Evolutionary conservation across 1,140 invertebrate species (phyloP).

Genomic region (Anadara kagoshimensis): DNA sequence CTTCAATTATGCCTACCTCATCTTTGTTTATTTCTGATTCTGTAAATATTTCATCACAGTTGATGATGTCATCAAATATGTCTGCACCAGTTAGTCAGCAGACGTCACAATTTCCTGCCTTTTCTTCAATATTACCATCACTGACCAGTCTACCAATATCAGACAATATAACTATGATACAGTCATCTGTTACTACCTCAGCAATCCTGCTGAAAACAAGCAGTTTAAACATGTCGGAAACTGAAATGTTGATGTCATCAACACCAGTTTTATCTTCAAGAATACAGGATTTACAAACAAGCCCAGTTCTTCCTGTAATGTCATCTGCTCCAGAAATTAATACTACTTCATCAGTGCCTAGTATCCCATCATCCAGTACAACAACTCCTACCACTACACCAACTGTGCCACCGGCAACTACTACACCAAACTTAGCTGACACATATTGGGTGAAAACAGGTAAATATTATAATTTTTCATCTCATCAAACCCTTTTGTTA

Average conservation of each 20-base stretch:
- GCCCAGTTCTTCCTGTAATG: not conserved
- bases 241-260: not conserved
- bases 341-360: too few species aligned
- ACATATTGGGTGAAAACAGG: slow-evolving; percentile 25
- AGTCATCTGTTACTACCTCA: too few species aligned
- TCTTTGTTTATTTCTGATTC: not conserved
- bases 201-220: too few species aligned
- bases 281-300: not conserved
- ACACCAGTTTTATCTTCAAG: not conserved
- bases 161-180: too few species aligned
- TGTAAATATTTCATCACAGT: not conserved
- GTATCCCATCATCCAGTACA: slow-evolving; percentile 8
- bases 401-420: slow-evolving; percentile 22
- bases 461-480: not conserved
- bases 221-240: too few species aligned
- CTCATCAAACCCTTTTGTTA: not conserved
- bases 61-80: not conserved
- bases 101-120: too few species aligned
- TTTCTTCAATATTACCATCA: too few species aligned
- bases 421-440: slow-evolving; percentile 2
- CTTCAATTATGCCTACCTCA: slow-evolving; percentile 3
- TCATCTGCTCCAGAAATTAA: not conserved
- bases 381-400: slow-evolving; percentile 15
- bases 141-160: too few species aligned
- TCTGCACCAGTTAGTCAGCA: not conserved